Evolutionary conservation across 2,888 invertebrate genomes (phyloP).

Genomic region (Cloeon dipterum): DNA sequence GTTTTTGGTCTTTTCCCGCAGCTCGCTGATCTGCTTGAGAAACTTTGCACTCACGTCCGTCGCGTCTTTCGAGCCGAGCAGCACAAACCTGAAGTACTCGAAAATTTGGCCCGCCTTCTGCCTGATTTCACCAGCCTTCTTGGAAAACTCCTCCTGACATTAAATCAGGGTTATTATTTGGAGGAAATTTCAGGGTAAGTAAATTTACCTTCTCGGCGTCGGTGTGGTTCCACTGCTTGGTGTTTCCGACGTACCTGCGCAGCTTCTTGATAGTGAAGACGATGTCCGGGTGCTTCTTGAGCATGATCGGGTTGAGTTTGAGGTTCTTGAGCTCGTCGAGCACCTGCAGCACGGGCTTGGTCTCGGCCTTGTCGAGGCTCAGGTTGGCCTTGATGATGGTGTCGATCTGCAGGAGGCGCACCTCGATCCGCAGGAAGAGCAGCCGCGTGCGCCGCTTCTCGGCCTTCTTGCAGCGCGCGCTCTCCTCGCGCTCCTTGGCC

Average conservation of each 20-base stretch:
- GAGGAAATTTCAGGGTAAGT: no score
- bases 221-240: constrained; percentile 42
- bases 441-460: background rate
- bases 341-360: constrained; percentile 42
- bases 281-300: constrained; percentile 51
- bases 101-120: no score
- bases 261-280: constrained; percentile 55
- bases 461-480: background rate
- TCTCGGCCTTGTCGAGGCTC: constrained; percentile 42
- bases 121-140: no score
- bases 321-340: constrained; percentile 35
- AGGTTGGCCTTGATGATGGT: constrained; percentile 40
- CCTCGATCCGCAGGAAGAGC: constrained; percentile 20
- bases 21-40: no score
- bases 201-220: constrained; percentile 34
- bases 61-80: no score
- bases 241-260: constrained; percentile 57
- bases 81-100: no score
- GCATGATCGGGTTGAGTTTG: constrained; percentile 43
- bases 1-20: no score
- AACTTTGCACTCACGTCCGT: no score
- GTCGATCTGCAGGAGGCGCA: constrained; percentile 37
- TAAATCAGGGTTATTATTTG: no score
- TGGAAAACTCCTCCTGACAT: no score
- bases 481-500: background rate